phyloP scores from a whole-genome alignment of 1,140 invertebrate genomes.

The Procambarus clarkii region DNA sequence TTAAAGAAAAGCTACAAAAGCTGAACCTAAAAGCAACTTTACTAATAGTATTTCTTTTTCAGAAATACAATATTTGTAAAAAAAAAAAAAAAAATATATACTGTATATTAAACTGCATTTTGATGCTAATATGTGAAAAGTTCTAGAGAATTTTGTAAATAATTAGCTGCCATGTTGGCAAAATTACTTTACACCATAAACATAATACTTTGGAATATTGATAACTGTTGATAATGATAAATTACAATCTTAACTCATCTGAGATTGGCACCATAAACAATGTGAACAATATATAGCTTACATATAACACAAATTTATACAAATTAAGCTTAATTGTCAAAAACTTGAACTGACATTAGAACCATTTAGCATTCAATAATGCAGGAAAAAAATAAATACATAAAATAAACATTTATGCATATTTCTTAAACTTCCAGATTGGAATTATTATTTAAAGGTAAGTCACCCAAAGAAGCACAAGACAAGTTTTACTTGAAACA shows the following conservation, averaged over 20 bases:
- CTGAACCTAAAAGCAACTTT: neutral
- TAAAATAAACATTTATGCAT: no score
- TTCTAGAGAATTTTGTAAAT: neutral
- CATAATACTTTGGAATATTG: neutral
- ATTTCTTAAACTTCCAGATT: neutral
- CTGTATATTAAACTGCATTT: neutral
- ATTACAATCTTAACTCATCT: neutral
- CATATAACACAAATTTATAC: no score
- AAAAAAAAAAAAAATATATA: neutral
- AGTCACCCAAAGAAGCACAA: neutral
- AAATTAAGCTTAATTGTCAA: no score
- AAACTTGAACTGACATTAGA: neutral
- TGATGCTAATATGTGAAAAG: neutral
- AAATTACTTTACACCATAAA: neutral
- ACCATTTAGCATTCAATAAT: neutral
- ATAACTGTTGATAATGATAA: neutral
- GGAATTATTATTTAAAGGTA: neutral
- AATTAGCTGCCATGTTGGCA: neutral
- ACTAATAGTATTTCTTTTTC: neutral
- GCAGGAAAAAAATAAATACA: neutral
- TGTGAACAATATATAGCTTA: neutral
- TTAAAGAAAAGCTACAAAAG: neutral
- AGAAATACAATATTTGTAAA: neutral
- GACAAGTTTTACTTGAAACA: neutral
- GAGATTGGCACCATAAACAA: neutral